Evolutionary conservation across 2,888 invertebrate species (phyloP), one percentile per base, ranked within the genome.

Genomic region (Tiliacea aurago): DNA sequence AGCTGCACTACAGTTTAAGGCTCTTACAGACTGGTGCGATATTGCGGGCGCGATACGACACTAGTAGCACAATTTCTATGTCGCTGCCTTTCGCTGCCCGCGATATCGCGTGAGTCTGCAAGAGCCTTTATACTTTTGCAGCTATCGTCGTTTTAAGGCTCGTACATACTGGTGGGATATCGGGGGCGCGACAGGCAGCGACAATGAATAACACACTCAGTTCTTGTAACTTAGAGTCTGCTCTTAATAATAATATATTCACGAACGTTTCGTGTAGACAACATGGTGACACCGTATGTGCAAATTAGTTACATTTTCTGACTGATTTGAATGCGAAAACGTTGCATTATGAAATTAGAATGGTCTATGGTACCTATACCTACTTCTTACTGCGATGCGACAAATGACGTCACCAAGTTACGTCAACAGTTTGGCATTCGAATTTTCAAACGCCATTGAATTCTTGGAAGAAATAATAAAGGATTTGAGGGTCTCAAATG

Each of bases 231-330:
- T 63, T 41, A 61, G 47, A 68, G 62, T 37, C 43, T 41, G 79
- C 61, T 74, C 78, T 64, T 49, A n/a, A 76, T 81, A n/a, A 76
- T 81, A 86, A 84, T 80, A 73, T 83, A 87, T 84, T 84, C 83
- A 84, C 68, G 76, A 37, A 33, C 73, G 72, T 55, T 84, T 84
- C 83, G 82, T 81, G 70, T 71, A 72, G 70, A 62, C 76, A 77
- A 73, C 78, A 71, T 23, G 49, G 67, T 55, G 83, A 79, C 68
- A 74, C 72, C 70, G 76, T 84, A 84, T 85, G 80, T 87, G 88
- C 84, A 86, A 87, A 86, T 86, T 74, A 81, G 56, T 75, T 62
- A 78, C 79, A 81, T 82, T 82, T 78, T 59, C 82, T 10, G 49
- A 49, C 76, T 80, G 45, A 77, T 84, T 86, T 80, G 43, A 80